These are phyloP conservation scores for Rousettus leschenaultii DNA, from an alignment of 2,113 vertebrate genomes.

Conservation along the genomic window DNA sequence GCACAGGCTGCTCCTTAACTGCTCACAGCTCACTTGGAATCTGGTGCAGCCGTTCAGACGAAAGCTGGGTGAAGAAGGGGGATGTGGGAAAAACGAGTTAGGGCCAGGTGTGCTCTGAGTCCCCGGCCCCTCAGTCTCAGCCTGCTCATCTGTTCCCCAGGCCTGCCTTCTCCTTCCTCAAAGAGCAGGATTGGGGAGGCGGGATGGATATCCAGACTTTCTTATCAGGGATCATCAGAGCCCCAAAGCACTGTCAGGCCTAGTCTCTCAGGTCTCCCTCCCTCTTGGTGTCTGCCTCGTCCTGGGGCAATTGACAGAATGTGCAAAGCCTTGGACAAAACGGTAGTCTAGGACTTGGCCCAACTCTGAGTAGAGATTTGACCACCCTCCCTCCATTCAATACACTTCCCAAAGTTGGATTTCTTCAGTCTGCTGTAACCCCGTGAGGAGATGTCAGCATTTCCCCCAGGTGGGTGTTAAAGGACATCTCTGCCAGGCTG, in stretches of 20 bases:
- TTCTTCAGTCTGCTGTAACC: background rate
- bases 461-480: background rate
- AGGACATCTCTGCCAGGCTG: background rate
- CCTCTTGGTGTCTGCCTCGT: background rate
- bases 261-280: background rate
- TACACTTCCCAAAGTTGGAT: background rate
- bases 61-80: background rate
- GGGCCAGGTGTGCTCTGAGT: background rate
- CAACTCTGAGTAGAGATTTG: background rate
- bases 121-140: background rate
- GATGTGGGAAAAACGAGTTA: fast-evolving
- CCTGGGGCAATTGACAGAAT: background rate
- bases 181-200: background rate
- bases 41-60: background rate
- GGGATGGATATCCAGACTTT: background rate
- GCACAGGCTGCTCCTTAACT: background rate
- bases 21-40: background rate
- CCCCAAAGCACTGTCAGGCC: background rate
- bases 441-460: background rate
- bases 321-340: background rate
- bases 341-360: background rate
- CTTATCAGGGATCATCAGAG: background rate
- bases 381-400: background rate
- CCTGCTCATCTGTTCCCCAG: background rate
- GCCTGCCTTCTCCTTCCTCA: background rate